Conservation (phyloP, 2,888 invertebrate genomes). For the Asteroscopus sphinx region DNA sequence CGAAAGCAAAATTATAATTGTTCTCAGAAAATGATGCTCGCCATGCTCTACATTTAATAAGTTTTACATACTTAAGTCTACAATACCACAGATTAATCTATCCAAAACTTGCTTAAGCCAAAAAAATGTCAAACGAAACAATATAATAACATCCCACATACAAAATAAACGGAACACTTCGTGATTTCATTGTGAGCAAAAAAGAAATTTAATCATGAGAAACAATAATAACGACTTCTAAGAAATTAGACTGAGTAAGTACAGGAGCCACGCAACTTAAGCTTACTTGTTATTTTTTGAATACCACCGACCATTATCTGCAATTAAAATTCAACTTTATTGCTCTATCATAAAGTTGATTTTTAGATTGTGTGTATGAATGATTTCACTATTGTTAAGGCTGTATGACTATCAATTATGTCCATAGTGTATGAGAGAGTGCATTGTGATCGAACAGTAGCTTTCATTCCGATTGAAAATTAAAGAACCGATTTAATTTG, state of each 20-base stretch:
- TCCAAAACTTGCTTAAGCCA: constrained; percentile 50
- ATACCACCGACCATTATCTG: constrained; percentile 62
- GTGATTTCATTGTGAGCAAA: constrained; percentile 84
- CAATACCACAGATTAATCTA: constrained; percentile 40
- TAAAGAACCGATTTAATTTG: constrained; percentile 89
- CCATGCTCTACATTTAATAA: constrained; percentile 32
- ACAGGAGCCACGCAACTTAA: constrained; percentile 89
- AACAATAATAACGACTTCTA: constrained; percentile 88
- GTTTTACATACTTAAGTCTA: constrained; percentile 11
- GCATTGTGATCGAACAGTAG: constrained; percentile 88
- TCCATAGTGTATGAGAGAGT: constrained; percentile 84
- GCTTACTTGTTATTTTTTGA: constrained; percentile 82
- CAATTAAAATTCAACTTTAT: constrained; percentile 62
- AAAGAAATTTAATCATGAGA: constrained; percentile 90
- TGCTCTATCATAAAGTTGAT: constrained; percentile 57
- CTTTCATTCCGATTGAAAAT: constrained; percentile 88
- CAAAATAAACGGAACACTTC: constrained; percentile 77
- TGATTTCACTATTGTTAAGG: constrained; percentile 87
- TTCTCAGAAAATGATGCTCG: constrained; percentile 1
- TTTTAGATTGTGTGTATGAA: constrained; percentile 56
- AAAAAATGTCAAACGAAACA: constrained; percentile 70
- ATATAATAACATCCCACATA: constrained; percentile 73
- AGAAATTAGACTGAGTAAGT: constrained; percentile 88
- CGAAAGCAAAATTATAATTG: too few relatives aligned
- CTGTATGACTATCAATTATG: constrained; percentile 89